A percentile compares a stretch with the other conserved stretches of the same genome.
Conservation (phyloP, 2,113 vertebrate genomes). For the Rhombomys opimus region DNA sequence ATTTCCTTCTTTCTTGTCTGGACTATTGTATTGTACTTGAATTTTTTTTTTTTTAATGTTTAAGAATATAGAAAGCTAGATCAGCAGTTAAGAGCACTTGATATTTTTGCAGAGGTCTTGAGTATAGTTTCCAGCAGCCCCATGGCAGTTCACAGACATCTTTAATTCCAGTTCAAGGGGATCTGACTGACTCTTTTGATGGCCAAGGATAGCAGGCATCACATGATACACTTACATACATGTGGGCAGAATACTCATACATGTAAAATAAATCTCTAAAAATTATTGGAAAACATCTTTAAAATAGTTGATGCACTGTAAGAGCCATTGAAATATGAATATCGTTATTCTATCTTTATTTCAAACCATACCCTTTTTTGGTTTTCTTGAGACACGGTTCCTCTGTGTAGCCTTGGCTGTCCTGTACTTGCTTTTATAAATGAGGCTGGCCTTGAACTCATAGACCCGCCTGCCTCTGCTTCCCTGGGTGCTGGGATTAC, state of each 20-base stretch:
- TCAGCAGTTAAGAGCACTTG: not conserved
- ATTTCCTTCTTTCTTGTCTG: not conserved
- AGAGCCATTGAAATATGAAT: conserved; percentile 20
- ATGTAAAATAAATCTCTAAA: conserved; percentile 3
- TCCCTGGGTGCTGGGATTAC: too few relatives aligned
- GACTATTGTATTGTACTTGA: not conserved
- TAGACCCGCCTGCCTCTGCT: too few relatives aligned
- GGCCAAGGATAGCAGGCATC: not conserved
- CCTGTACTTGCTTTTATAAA: too few relatives aligned
- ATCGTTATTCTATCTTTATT: not conserved
- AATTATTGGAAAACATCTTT: not conserved
- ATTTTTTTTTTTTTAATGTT: not conserved
- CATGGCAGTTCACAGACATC: not conserved
- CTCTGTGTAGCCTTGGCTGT: too few relatives aligned
- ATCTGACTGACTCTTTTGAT: not conserved
- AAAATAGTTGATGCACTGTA: not conserved
- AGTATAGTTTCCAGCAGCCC: not conserved
- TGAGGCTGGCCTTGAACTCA: too few relatives aligned
- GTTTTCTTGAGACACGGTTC: too few relatives aligned
- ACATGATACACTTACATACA: not conserved
- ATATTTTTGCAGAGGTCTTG: not conserved
- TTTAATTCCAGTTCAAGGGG: not conserved
- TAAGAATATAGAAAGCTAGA: not conserved
- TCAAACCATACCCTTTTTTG: not conserved
- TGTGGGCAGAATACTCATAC: not conserved